A percentile compares a stretch with the other conserved stretches of the same genome.
phyloP scores from a whole-genome alignment of 1,140 invertebrate species.

The Musca vetustissima region DNA sequence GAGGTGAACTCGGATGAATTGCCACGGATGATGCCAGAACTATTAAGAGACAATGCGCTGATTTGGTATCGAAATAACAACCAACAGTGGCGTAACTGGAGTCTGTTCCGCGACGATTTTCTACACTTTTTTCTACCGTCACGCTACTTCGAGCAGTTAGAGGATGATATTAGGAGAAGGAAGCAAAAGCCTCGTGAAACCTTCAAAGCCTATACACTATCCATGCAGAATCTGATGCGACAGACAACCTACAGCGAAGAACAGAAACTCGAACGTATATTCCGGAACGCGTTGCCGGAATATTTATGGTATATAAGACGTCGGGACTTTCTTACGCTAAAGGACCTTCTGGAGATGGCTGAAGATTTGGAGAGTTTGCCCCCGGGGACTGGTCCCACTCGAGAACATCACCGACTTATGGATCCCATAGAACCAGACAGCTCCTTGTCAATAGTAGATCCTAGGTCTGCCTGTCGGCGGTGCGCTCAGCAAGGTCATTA shows the following conservation, averaged over 20 bases:
- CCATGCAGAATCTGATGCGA: not conserved
- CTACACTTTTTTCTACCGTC: not conserved
- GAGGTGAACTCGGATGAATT: not conserved
- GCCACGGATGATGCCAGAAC: not conserved
- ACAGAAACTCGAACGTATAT: not conserved
- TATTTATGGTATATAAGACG: not conserved
- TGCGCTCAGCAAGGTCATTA: not conserved
- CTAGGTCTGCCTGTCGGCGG: not conserved
- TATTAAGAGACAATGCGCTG: not conserved
- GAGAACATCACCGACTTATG: no score
- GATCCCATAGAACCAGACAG: not conserved
- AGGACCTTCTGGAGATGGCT: not conserved
- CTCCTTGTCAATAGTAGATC: not conserved
- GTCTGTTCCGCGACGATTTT: not conserved
- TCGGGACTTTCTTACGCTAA: not conserved
- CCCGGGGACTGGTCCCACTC: no score
- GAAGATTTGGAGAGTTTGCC: not conserved
- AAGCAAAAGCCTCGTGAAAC: not conserved
- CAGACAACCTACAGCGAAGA: not conserved
- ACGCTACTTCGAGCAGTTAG: no score
- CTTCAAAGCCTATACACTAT: not conserved
- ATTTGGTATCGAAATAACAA: not conserved
- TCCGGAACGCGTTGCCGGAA: not conserved
- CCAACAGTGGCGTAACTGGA: not conserved
- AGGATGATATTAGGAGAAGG: no score